Base-by-base conservation (phyloP, 2,888 invertebrate species). In the Zygogramma bicolorata region DNA sequence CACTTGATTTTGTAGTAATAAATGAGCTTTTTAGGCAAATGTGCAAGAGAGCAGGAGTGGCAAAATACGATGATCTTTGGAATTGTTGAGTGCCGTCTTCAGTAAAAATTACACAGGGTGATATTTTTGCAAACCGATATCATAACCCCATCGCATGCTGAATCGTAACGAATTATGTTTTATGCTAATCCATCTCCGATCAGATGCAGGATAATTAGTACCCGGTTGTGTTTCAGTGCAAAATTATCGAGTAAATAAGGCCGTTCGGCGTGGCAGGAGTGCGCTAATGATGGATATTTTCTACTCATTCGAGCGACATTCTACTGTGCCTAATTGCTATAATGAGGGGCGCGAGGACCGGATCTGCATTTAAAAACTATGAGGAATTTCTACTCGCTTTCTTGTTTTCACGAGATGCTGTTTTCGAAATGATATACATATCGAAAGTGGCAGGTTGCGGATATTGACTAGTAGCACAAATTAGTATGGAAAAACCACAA, bases 201-300 rank as follows among this genome's bases (percentile, higher is more conserved):
- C 75, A 72, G 77, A 77, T 75, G 77, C 76, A 77, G 73, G 63
- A 71, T 76, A 78, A 78, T 78, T 75, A 75, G 76, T 73, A 76
- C 75, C 73, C 74, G 70, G 74, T 73, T 65, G 74, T 53, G 62
- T 69, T 66, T 65, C 67, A 67, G 66, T 40, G 31, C 70, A 74
- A 70, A 66, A 53, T 53, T 10, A 53, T 53, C 53, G 60, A 75
- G 74, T 72, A 77, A 79, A 79, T 77, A 77, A 77, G 79, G 79
- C 77, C 77, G 75, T 68, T 71, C 69, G 70, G 67, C 70, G 73
- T 75, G 66, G 72, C 65, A 72, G 42, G 57, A 61, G 66, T 59
- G 80, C 75, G 77, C 79, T 81, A 81, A 82, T 82, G 81, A 82
- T 79, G 78, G 81, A 81, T 79, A 80, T 80, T 80, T n/a, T 74